A percentile compares a stretch with the other conserved stretches of the same genome.
Evolutionary conservation across 2,797 vertebrate genomes (phyloP).

Genomic region (Mus minutoides): DNA sequence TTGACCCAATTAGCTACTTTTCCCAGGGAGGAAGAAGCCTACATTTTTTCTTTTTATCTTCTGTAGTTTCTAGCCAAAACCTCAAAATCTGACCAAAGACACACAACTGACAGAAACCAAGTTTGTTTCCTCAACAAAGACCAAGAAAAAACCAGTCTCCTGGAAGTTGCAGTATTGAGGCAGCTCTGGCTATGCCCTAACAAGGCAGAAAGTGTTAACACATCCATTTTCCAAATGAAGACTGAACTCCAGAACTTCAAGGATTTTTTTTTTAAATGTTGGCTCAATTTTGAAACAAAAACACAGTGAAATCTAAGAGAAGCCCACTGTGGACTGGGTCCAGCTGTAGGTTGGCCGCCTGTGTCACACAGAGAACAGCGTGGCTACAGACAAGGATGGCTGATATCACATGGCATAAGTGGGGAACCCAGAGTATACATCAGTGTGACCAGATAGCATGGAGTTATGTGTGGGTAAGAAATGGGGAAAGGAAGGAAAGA

Average conservation of each 20-base stretch:
- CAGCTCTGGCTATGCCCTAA: neutral
- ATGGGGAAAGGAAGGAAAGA: neutral
- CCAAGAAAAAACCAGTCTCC: neutral
- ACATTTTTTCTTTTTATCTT: neutral
- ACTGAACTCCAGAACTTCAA: slow-evolving; percentile 11
- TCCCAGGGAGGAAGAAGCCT: neutral
- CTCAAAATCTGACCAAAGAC: neutral
- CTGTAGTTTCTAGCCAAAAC: neutral
- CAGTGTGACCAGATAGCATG: neutral
- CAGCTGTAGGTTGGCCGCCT: neutral
- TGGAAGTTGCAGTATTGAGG: neutral
- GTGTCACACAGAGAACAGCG: neutral
- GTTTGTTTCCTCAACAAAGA: neutral
- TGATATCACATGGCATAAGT: neutral
- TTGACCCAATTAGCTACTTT: neutral
- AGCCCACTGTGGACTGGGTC: neutral
- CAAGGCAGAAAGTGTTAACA: neutral
- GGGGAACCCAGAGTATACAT: neutral
- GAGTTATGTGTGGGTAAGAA: neutral
- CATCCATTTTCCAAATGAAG: slow-evolving; percentile 3
- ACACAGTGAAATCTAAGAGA: slow-evolving; percentile 63
- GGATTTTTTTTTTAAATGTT: slow-evolving; percentile 23
- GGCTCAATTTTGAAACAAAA: slow-evolving; percentile 65
- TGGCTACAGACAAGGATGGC: neutral
- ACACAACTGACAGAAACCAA: neutral